These are phyloP conservation scores for Varanus salvator DNA, from an alignment of 2,113 vertebrate species.

Conservation along the genomic window DNA sequence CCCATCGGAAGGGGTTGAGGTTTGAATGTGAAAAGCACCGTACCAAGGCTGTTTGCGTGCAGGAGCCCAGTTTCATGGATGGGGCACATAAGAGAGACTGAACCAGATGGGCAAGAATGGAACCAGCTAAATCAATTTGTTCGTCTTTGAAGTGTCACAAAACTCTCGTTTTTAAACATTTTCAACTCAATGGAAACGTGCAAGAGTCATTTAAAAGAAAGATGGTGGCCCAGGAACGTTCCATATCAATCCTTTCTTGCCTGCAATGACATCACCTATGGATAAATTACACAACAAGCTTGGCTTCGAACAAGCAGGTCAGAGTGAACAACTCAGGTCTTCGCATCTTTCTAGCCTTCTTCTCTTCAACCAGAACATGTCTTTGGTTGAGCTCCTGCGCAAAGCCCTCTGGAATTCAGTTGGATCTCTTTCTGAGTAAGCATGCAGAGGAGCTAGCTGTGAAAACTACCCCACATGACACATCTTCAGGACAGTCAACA, in stretches of 20 bases:
- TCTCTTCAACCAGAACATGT: background rate
- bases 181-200: background rate
- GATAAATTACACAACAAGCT: background rate
- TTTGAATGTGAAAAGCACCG: background rate
- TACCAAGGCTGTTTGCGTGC: background rate
- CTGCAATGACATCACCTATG: slow-evolving; percentile 16
- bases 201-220: background rate
- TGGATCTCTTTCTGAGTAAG: background rate
- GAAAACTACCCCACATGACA: background rate
- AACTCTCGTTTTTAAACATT: background rate
- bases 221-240: background rate
- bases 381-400: background rate
- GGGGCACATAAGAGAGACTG: background rate
- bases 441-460: background rate
- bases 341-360: background rate
- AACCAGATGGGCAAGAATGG: background rate
- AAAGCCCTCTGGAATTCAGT: background rate
- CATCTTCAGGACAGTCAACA: background rate
- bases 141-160: too few relatives aligned
- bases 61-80: background rate
- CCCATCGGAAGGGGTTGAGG: background rate
- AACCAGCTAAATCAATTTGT: background rate
- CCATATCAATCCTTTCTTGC: background rate
- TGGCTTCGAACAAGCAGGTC: background rate
- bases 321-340: background rate